Percentiles rank a stretch among this genome's conserved stretches.
phyloP scores from a whole-genome alignment of 2,888 invertebrate species.

The Diploptera punctata region DNA sequence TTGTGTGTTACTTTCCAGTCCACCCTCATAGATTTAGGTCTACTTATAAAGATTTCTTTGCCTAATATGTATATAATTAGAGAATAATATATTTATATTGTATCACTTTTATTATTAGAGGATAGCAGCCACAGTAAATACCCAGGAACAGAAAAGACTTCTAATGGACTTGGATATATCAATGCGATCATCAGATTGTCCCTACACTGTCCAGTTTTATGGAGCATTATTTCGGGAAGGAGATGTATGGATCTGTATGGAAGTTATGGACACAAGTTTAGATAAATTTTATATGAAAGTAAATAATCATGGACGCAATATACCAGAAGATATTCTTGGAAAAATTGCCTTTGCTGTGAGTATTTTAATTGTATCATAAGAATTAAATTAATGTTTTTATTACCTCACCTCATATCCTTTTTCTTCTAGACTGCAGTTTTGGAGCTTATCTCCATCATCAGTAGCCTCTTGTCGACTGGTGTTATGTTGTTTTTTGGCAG shows the following conservation, averaged over 20 bases:
- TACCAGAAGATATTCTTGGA: slow-evolving; percentile 89
- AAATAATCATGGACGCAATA: slow-evolving; percentile 75
- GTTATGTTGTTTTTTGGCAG: no score
- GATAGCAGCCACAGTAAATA: slow-evolving; percentile 93
- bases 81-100: no score
- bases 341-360: slow-evolving; percentile 72
- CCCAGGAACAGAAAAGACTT: slow-evolving; percentile 89
- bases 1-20: no score
- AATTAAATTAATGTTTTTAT: no score
- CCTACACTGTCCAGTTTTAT: slow-evolving; percentile 96
- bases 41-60: no score
- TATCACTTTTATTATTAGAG: slow-evolving; percentile 76
- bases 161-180: slow-evolving; percentile 98
- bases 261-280: slow-evolving; percentile 98
- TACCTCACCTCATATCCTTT: no score
- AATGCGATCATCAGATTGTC: slow-evolving; percentile 95
- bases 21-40: no score
- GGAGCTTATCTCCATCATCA: no score
- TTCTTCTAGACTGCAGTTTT: no score
- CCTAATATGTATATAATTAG: no score
- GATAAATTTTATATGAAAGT: slow-evolving; percentile 96
- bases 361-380: no score
- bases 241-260: slow-evolving; percentile 99
- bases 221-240: slow-evolving; percentile 98
- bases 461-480: no score